Evolutionary conservation across 92 coral and sea anemone genomes (phyloP).

Genomic region (Epizoanthus ramosus): DNA sequence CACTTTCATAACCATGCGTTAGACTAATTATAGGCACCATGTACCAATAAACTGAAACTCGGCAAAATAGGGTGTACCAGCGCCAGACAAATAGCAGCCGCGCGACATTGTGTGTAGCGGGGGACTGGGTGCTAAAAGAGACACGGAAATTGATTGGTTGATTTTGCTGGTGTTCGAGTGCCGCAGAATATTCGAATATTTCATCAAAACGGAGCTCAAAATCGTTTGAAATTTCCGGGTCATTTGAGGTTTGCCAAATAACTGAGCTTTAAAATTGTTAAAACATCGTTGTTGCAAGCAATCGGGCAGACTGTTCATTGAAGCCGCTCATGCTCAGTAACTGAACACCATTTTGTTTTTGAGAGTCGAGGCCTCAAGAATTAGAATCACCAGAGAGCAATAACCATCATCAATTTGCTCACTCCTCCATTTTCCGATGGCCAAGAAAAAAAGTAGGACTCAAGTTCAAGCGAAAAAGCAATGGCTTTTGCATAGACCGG

Average conservation of each 20-base stretch:
- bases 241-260: too few species aligned
- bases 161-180: conserved; percentile 1
- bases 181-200: conserved; percentile 31
- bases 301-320: neutral
- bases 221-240: neutral
- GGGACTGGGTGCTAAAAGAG: conserved; percentile 12
- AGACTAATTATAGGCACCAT: too few species aligned
- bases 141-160: conserved; percentile 23
- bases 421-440: neutral
- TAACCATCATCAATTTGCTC: neutral
- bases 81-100: too few species aligned
- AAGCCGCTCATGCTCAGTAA: neutral
- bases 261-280: neutral
- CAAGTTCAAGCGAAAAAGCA: conserved; percentile 59
- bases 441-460: conserved; percentile 36
- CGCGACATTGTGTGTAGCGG: neutral
- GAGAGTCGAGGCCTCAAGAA: too few species aligned
- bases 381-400: too few species aligned
- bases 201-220: neutral
- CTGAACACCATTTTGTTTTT: neutral
- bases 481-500: conserved; percentile 65
- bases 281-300: too few species aligned
- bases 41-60: too few species aligned
- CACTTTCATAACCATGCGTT: too few species aligned
- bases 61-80: too few species aligned